Percentiles rank a stretch among this genome's conserved stretches.
phyloP scores from a whole-genome alignment of 2,888 invertebrate species.

The Neoascia interrupta region DNA sequence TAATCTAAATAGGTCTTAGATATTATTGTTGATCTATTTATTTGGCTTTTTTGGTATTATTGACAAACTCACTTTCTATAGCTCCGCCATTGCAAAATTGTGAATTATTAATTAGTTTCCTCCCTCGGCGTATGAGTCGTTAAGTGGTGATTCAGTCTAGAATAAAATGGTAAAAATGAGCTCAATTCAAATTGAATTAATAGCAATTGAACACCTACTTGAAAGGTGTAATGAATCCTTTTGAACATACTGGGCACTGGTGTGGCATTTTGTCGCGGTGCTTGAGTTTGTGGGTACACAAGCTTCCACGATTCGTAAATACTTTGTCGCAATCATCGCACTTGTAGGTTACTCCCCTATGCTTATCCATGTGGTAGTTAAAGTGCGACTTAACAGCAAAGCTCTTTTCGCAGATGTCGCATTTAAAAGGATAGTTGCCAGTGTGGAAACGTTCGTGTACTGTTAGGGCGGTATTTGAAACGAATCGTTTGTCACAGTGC shows the following conservation, averaged over 20 bases:
- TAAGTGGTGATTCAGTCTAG: no score
- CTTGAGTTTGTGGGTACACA: conserved; percentile 19
- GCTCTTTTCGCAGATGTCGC: conserved; percentile 26
- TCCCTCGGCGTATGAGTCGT: no score
- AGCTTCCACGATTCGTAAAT: background rate
- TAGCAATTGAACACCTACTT: no score
- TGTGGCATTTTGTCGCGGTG: conserved; percentile 38
- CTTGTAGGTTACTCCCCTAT: conserved; percentile 35
- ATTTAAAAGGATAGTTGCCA: conserved; percentile 27
- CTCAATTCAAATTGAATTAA: no score
- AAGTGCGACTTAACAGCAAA: conserved; percentile 26
- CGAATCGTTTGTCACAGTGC: conserved; percentile 34
- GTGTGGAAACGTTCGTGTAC: conserved; percentile 44
- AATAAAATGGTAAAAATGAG: no score
- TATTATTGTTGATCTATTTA: no score
- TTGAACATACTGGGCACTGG: conserved; percentile 30
- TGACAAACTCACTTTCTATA: no score
- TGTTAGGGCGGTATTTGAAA: conserved; percentile 20
- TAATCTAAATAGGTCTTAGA: no score
- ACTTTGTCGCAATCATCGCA: conserved; percentile 36
- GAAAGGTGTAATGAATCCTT: no score
- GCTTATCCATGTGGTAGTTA: conserved; percentile 18
- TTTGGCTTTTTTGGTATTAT: no score
- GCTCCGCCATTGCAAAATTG: no score
- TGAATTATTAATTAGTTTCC: no score